Conservation (phyloP, 2,113 vertebrate genomes). For the Sylvilagus bachmani region DNA sequence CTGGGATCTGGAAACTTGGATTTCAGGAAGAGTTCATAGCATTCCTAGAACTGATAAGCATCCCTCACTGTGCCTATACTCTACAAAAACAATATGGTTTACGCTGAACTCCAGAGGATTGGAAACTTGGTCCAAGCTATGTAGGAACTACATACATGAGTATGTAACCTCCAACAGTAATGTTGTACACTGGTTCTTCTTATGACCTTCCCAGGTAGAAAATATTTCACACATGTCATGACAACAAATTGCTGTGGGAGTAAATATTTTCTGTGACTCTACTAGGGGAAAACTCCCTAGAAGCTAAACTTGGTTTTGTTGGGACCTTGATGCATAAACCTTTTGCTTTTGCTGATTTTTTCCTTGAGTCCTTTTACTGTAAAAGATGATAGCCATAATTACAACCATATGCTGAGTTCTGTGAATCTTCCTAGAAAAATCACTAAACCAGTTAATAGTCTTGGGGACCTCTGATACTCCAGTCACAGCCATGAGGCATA, state of each 20-base stretch:
- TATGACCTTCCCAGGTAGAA: background rate
- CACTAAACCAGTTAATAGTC: background rate
- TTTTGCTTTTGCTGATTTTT: background rate
- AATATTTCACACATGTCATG: background rate
- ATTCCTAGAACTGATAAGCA: background rate
- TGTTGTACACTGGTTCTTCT: background rate
- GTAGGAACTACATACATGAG: background rate
- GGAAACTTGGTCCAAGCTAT: background rate
- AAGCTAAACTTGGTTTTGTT: background rate
- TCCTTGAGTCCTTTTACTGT: background rate
- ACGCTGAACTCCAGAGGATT: background rate
- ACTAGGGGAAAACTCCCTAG: background rate
- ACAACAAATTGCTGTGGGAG: background rate
- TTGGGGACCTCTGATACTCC: background rate
- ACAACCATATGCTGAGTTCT: background rate
- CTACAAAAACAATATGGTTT: background rate
- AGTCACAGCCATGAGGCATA: background rate
- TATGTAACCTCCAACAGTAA: background rate
- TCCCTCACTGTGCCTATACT: background rate
- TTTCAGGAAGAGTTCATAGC: background rate
- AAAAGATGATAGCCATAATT: background rate
- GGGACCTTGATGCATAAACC: background rate
- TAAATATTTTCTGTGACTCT: background rate
- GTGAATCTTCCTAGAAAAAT: background rate
- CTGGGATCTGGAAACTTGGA: background rate